Evolutionary conservation across 2,888 invertebrate species (phyloP), one percentile per base, ranked within the genome.

Genomic region (Margaritifera margaritifera): DNA sequence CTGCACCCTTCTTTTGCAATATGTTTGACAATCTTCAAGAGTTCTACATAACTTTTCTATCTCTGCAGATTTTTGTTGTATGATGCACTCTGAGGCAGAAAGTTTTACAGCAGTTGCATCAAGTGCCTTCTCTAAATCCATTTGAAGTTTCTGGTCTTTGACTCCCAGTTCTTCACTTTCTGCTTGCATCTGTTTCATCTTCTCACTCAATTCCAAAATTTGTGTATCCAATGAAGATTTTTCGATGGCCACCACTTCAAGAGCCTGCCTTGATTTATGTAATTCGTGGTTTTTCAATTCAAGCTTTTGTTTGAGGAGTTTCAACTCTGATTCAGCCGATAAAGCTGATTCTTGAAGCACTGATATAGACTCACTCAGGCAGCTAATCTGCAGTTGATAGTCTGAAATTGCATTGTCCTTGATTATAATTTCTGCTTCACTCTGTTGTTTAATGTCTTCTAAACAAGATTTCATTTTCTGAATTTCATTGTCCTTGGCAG

Each of bases 101-200:
- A 42, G 42, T 62, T 73, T 71, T 24, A 27, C 27, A 20, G 59
- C n/a, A n/a, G 73, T 54, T 22, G 67, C 67, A 65, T 62, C 62
- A 20, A 63, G 62, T 25, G 71, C 51, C 22, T 42, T 62, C 3
- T 71, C 67, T 18, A 72, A 50, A 31, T 74, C 56, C 25, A 52
- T 53, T 50, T 69, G 68, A 18, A 75, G 63, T 42, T 60, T 65
- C 25, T 70, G 71, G 63, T 70, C 65, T 53, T 71, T 62, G 20
- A 57, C 55, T 62, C 74, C 69, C 15, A 75, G 57, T 24, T 73
- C 59, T 69, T 70, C 68, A 57, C 50, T 62, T 55, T 53, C 55
- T 18, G 58, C 52, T 53, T 72, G 19, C 22, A 64, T 31, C 22
- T 31, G 20, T 54, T 64, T n/a, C 4, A 55, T 54, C 31, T 60